phyloP scores from a whole-genome alignment of 2,888 invertebrate species.

The Orthosia cruda region DNA sequence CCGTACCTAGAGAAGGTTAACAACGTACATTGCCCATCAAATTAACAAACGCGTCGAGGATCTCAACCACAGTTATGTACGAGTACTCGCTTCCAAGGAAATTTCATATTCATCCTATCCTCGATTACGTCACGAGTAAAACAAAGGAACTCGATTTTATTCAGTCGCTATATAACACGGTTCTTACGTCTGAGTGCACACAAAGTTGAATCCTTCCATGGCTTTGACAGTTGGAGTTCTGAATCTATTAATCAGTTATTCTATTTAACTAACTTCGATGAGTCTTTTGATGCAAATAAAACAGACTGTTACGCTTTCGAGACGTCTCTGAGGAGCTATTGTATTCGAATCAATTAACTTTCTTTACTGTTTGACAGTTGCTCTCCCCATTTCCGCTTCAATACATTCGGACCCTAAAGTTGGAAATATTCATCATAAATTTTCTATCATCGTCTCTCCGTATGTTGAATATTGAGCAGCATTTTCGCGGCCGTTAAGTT shows the following conservation, averaged over 20 bases:
- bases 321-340: conserved; percentile 68
- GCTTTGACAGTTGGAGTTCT: conserved; percentile 72
- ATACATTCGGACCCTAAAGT: no score
- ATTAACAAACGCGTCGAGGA: conserved; percentile 58
- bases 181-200: conserved; percentile 70
- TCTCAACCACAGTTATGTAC: conserved; percentile 63
- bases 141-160: conserved; percentile 65
- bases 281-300: conserved; percentile 78
- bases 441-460: no score
- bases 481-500: no score
- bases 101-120: conserved; percentile 64
- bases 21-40: conserved; percentile 57
- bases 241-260: conserved; percentile 78
- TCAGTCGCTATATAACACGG: conserved; percentile 64
- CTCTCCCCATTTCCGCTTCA: no score
- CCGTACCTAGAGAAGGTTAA: conserved; percentile 48
- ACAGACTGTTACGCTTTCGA: conserved; percentile 73
- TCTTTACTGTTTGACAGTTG: conserved; percentile 75
- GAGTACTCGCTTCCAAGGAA: conserved; percentile 53
- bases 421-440: no score
- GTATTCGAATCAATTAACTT: conserved; percentile 79
- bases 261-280: conserved; percentile 76
- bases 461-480: no score
- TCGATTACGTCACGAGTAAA: conserved; percentile 58
- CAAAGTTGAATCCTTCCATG: conserved; percentile 72